A percentile compares a stretch with the other conserved stretches of the same genome.
Evolutionary conservation across 2,888 invertebrate genomes (phyloP).

Genomic region (Cantharis rustica): DNA sequence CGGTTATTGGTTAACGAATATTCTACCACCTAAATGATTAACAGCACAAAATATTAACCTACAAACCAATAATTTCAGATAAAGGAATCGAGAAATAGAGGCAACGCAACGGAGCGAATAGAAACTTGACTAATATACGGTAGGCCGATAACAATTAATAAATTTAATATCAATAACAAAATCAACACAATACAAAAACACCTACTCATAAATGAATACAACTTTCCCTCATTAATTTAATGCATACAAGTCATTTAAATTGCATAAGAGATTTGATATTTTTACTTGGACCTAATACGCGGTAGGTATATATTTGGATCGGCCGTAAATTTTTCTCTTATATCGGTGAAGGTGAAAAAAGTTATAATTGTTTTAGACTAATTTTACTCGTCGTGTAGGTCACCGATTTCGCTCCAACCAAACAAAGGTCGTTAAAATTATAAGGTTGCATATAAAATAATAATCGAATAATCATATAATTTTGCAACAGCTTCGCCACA

Average conservation of each 20-base stretch:
- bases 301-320: conserved; percentile 8
- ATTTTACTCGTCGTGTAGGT: not conserved
- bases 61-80: not conserved
- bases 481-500: not conserved
- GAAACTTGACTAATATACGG: conserved; percentile 16
- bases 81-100: conserved; percentile 9
- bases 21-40: not conserved
- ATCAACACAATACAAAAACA: conserved; percentile 31
- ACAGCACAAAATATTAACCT: not conserved
- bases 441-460: not conserved
- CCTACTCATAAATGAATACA: conserved; percentile 27
- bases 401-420: not conserved
- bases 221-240: conserved; percentile 37
- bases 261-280: conserved; percentile 37
- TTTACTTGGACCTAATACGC: conserved; percentile 32
- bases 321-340: conserved; percentile 8
- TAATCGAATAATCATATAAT: not conserved
- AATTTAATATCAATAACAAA: conserved; percentile 24
- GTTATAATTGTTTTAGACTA: not conserved
- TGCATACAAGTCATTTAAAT: conserved; percentile 24
- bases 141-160: conserved; percentile 21
- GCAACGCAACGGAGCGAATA: conserved; percentile 22
- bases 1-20: conserved; percentile 16
- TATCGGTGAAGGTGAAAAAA: conserved; percentile 27
- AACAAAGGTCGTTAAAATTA: not conserved